Base-by-base conservation (phyloP, 2,888 invertebrate species). In the Dioctria rufipes region DNA sequence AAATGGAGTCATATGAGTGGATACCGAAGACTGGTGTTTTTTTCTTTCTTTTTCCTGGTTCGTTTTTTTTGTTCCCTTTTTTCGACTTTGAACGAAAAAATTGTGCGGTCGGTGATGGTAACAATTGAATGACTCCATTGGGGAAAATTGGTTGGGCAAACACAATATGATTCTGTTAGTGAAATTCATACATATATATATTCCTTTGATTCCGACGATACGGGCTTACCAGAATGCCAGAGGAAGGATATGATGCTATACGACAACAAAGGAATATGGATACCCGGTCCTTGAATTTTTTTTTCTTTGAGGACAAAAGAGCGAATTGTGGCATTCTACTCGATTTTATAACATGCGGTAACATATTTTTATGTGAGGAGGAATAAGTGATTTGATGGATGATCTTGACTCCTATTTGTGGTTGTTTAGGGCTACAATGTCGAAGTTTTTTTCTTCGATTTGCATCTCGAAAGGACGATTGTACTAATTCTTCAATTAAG, bases 91-190 rank as follows among this genome's bases (percentile, higher is more conserved):
- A 54, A 42, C 42, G 78, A 60, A 78, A 78, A 78, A 66, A 63
- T 77, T 77, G 77, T 63, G 61, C 61, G 77, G 77, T 63, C 63
- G 63, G 11, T 77, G 77, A 51, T 75, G 75, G 25, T 25, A 25
- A 25, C 61, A 49, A 75, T 75, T 77, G 63, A 63, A 49, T 49
- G 63, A 42, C 46, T 63, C 63, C 63, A 77, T 77, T 77, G 77
- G 46, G 77, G 54, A 78, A 78, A 78, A 78, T 78, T 78, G 65
- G 78, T 66, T 78, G 54, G 66, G 78, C 65, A 78, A 61, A 77
- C 63, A 63, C 63, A 77, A 77, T 78, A 61, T 42, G 78, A 37
- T 66, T 49, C 37, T 77, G 61, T 49, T 75, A 75, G 25, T 43
- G 73, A 60, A 60, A 60, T 75, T 60, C 60, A 60, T 63, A 77